Base-by-base conservation (phyloP, 2,113 vertebrate genomes). In the Xyrauchen texanus region DNA sequence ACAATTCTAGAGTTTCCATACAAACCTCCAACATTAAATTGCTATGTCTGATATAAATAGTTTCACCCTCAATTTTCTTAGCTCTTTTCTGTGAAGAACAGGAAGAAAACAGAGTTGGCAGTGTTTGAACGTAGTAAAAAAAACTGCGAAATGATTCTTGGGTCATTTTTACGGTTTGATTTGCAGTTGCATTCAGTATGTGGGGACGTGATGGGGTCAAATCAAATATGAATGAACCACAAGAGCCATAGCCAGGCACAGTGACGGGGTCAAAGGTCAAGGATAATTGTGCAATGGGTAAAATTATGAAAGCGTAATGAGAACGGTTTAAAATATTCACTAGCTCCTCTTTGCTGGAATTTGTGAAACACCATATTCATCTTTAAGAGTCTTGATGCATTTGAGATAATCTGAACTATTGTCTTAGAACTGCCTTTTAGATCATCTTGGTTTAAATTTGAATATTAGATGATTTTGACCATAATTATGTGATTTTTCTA, bases 11-110 rank as follows among this genome's bases (percentile, higher is more conserved):
- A 93, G 90, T 90, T 34, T 74, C 93, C 85, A 96, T 97, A 99
- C 98, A 94, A 98, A 99, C 98, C 98, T 99, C 98, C 96, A 99
- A 95, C 98, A 99, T 99, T 96, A 99, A 97, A 96, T 98, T 99
- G 96, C 97, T 99, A 96, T 99, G 98, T 92, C 97, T 98, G 96
- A 99, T 98, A 96, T 99, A 99, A 96, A 99, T 96, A 91, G 95
- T 98, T 97, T 99, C 98, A 91, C 96, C 97, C 95, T 98, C 96
- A 93, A 97, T 94, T 94, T 95, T 98, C 94, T 97, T 99, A 92
- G 96, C 93, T 93, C 95, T 96, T 92, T 98, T 99, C 98, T 99
- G 97, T 94, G 92, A 95, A 93, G 93, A 92, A 92, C 88, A 91
- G 92, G 87, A 49, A 85, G 83, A 83, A 71, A 82, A 77, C 89